Base-by-base conservation (phyloP, 2,888 invertebrate genomes). In the Herminia tarsipennalis region DNA sequence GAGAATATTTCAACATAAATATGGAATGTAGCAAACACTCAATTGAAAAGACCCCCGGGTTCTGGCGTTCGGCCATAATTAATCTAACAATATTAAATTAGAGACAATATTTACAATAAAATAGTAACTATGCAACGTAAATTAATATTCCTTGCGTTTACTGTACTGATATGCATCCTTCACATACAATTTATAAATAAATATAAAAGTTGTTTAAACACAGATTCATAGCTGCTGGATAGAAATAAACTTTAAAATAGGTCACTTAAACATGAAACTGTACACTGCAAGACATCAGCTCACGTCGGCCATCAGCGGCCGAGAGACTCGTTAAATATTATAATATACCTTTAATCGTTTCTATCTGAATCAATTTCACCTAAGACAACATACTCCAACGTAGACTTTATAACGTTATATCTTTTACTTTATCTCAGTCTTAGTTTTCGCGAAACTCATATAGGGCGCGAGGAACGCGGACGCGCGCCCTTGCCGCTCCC, bases 181-280 rank as follows among this genome's bases (percentile, higher is more conserved):
- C 76, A 84, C 75, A 82, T 71, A 75, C 74, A 75, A 75, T 76
- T n/a, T 73, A 78, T 76, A 83, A 86, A 88, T 78, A 78, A 89
- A 91, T 90, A 90, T 90, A 90, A 90, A 91, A 91, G 90, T 91
- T 90, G 90, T 91, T 90, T 90, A 90, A 90, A 89, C 83, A 89
- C 87, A 88, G 83, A 83, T 78, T 74, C 66, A 73, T 81, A 86
- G 88, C 86, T 78, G 88, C 84, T 82, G 88, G 85, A 86, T 84
- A 88, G 79, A 88, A 88, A 86, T 85, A 34, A 81, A 80, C 70
- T 76, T 83, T 84, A 78, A 73, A 76, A 79, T 83, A 83, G 84
- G 83, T 86, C 82, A 83, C 85, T 83, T 86, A 83, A 76, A 84
- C 73, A 78, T 79, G 83, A 83, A 76, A 87, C 86, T 82, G 82